Base-by-base conservation (phyloP, 64 coral and sea anemone species). In the Hydrozoanthus tunicans region DNA sequence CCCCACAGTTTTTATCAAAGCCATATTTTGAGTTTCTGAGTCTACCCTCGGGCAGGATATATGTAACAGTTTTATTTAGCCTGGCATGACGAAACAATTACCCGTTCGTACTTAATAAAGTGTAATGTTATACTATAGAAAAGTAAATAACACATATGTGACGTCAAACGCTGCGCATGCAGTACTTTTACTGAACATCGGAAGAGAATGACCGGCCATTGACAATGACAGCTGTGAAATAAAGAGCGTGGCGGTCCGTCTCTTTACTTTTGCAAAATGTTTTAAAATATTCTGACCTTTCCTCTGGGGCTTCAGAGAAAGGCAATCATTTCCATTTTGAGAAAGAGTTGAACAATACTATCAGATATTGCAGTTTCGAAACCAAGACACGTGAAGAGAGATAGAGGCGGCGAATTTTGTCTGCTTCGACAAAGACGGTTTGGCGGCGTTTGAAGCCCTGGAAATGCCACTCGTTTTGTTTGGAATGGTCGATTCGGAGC, bases 391-490 rank as follows among this genome's bases (percentile, higher is more conserved):
- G 63, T 6, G 5, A 0, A 70, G 7, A 62, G 56, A 88, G 60
- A 62, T 7, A 57, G 59, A 32, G 57, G 84, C 13, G 69, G 24
- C 1, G 56, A 55, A 13, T 62, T 86, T 72, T 58, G 68, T 88
- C 69, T 57, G 84, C 84, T 88, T 88, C 69, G 14, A 75, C 17
- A 74, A 15, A 25, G 67, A 70, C 24, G 55, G 15, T 88, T 75
- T 72, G 56, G 61, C 43, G 7, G 69, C 56, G 8, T 58, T 59
- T 52, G 56, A 88, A 88, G 67, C 11, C 12, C 70, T 82, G 80
- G 70, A 88, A 6, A 88, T 88, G 84, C 66, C 69, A 88, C 84
- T 88, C 68, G 84, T 88, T 73, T 70, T 88, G 52, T 88, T 88
- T 88, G 84, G 84, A n/a, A 88, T 52, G 59, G 84, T 88, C 84